Evolutionary conservation across 2,888 invertebrate species (phyloP), one percentile per base, ranked within the genome.

Genomic region (Gortyna flavago): DNA sequence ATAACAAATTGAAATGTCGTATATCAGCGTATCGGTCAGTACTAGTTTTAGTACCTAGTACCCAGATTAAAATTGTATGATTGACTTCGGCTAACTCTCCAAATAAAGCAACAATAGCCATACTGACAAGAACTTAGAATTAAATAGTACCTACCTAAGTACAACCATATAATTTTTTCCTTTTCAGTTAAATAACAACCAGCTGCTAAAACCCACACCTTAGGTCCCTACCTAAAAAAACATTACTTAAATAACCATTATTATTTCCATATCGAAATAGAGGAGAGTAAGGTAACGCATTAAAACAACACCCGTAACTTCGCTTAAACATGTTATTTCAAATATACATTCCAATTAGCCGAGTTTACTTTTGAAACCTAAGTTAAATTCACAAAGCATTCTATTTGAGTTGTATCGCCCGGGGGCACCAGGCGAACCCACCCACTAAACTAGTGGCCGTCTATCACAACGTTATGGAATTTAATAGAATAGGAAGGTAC

Each of bases 281-380:
- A 51, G 41, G 38, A 38, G 44, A 62, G 57, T 65, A 25, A 51
- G 59, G 59, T 67, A 79, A 73, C 67, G 68, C 73, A 82, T 83
- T 87, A 85, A 84, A 89, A 81, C 81, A 89, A 90, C 79, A 80
- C 78, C 71, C 75, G 57, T 25, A 86, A 88, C 79, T 88, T 85
- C 57, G 80, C 79, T 87, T 84, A 90, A 92, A 91, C 89, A 92
- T 92, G 91, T 93, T 94, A 93, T 94, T 93, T 92, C 92, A 93
- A 93, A 93, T 94, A 94, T 92, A 94, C 92, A 95, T 95, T 96
- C 95, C 96, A 96, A 96, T 96, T 96, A 95, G 90, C 88, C 76
- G 84, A 91, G 94, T 94, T 95, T 94, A 94, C 93, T 94, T 95
- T 95, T 90, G 92, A 90, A 94, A 93, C 91, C 91, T 91, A 93